Conservation (phyloP, 2,113 vertebrate species). For the Isichthys henryi region DNA sequence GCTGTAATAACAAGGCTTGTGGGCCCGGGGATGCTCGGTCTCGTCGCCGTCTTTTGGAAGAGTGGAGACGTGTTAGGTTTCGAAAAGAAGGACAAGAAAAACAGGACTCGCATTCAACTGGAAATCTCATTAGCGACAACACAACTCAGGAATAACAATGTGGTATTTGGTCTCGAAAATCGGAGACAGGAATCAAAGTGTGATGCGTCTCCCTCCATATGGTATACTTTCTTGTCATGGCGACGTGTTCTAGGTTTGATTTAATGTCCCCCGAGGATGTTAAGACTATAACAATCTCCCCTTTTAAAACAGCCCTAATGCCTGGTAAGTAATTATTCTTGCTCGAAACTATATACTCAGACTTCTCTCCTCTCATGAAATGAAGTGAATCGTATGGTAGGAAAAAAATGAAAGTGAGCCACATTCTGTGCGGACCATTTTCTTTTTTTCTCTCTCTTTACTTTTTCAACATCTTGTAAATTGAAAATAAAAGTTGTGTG, state of each 20-base stretch:
- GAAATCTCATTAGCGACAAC: constrained; percentile 43
- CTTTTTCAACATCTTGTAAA: not conserved
- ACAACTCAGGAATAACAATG: constrained; percentile 44
- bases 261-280: constrained; percentile 30
- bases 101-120: constrained; percentile 37
- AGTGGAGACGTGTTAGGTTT: constrained; percentile 36
- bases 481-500: constrained; percentile 10
- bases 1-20: constrained; percentile 15
- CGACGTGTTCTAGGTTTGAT: constrained; percentile 27
- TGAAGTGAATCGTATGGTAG: not conserved
- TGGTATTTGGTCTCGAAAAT: constrained; percentile 38
- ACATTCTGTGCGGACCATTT: not conserved
- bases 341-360: constrained; percentile 25
- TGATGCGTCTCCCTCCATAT: constrained; percentile 19
- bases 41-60: constrained; percentile 15
- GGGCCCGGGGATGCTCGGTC: constrained; percentile 14
- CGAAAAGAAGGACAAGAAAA: constrained; percentile 39
- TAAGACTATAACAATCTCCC: constrained; percentile 35
- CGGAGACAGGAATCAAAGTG: constrained; percentile 30
- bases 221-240: constrained; percentile 17
- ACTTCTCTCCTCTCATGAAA: constrained; percentile 18
- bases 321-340: constrained; percentile 32
- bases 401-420: not conserved
- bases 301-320: constrained; percentile 29
- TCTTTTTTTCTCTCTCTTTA: not conserved